Base-by-base conservation (phyloP, 2,797 vertebrate species). In the Morelia viridis region DNA sequence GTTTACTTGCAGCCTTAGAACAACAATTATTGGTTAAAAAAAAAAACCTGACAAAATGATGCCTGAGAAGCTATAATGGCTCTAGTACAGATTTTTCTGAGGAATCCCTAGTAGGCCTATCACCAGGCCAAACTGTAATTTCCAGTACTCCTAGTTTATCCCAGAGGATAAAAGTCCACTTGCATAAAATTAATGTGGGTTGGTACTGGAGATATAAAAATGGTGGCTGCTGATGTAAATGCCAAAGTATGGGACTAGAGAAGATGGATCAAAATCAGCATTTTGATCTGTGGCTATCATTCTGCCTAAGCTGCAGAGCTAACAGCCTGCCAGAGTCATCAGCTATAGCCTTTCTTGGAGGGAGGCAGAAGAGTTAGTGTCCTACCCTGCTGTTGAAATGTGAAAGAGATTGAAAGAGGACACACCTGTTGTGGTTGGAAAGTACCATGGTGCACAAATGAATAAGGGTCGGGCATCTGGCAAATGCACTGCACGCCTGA, bases 371-470 rank as follows among this genome's bases (percentile, higher is more conserved):
- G n/a, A 87, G 87, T 41, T 86, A 60, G 76, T 50, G 83, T 65
- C 35, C 94, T 94, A 95, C 94, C 92, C 95, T 92, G 92, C 92
- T 91, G 94, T 91, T 95, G 93, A 96, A 97, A 97, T 95, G 96
- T 95, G 94, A 95, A 95, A 94, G 94, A 96, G 95, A 96, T 92
- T 94, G 95, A 96, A 91, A 92, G 93, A 93, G 56, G 92, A 50
- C 60, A 89, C 96, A 96, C 95, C 96, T 96, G 95, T 96, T 93
- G 91, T 87, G 89, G 68, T 60, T 96, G 96, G 95, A 95, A 94
- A 95, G 87, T 87, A 88, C 94, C 8, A 15, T 83, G 94, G 84
- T 94, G 92, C 65, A 88, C 92, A 87, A 93, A 93, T 90, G 88
- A 95, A 86, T 90, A 64, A n/a, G 84, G 91, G 89, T 91, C 89